Base-by-base conservation (phyloP, 2,888 invertebrate genomes). In the Nymphalis c-album region DNA sequence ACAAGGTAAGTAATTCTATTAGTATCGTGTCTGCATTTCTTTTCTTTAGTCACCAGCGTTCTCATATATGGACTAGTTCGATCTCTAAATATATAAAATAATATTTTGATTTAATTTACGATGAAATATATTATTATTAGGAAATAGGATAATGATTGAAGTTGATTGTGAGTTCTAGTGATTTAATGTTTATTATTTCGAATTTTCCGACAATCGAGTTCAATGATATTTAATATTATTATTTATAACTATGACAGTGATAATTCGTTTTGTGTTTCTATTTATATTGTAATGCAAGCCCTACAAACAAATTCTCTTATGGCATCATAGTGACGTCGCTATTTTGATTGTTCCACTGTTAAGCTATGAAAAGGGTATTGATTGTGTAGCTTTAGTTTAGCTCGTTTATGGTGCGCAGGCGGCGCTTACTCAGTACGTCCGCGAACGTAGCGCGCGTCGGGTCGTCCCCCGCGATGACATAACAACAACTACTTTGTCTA, bases 381-480 rank as follows among this genome's bases (percentile, higher is more conserved):
- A 70, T 71, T 71, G 70, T 65, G 61, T 76, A 77, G 78, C 75
- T 81, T 80, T 80, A 82, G 81, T 80, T 81, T 76, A 83, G 76
- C 66, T 68, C 63, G 78, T 83, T 82, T 82, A 81, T 81, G 79
- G 80, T 79, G 82, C 81, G 82, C 84, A 77, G 78, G 74, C 80
- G 80, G 74, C 75, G 78, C 81, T 78, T 62, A 67, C 63, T 82
- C 89, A 91, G 91, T 91, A 76, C 77, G 78, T 78, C 78, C 84
- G 86, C 86, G 87, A 84, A 83, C 86, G 81, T 79, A 84, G 86
- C 74, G 76, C 85, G 85, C 82, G 85, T 68, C 82, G 86, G 86
- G 78, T 82, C 81, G 79, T 80, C 79, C 74, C 75, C 70, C 71
- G 77, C 78, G 75, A 72, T 78, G 76, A 76, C 71, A 73, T 75